Evolutionary conservation across 2,888 invertebrate species (phyloP).

Genomic region (Callinectes sapidus): DNA sequence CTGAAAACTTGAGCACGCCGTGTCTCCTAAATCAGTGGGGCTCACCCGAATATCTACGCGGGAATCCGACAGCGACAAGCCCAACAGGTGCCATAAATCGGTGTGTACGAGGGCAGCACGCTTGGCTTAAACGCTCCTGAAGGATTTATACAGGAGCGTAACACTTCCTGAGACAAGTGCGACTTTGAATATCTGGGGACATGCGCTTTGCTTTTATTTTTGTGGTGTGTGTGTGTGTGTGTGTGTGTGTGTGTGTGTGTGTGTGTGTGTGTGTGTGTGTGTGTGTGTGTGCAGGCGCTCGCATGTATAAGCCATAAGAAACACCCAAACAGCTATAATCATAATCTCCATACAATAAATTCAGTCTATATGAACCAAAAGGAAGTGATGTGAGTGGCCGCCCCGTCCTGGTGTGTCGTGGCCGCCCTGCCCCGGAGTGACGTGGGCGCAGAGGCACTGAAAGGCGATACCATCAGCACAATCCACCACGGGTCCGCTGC

Average conservation of each 20-base stretch:
- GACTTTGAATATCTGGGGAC: not conserved
- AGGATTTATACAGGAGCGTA: not conserved
- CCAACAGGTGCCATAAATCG: not conserved
- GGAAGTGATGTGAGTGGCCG: not conserved
- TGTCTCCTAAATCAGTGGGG: conserved; percentile 21
- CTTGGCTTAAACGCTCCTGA: not conserved
- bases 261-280: not conserved
- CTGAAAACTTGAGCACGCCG: not conserved
- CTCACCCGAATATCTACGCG: conserved; percentile 14
- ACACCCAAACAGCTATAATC: not conserved
- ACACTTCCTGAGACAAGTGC: not conserved
- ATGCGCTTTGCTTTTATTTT: not conserved
- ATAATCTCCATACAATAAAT: not conserved
- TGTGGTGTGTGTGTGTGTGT: not conserved
- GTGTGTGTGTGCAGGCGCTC: not conserved
- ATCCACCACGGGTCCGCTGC: not conserved
- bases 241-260: not conserved
- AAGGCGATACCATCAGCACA: conserved; percentile 7
- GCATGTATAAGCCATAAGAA: no score
- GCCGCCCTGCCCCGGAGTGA: not conserved
- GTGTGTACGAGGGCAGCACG: not conserved
- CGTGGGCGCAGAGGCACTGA: not conserved
- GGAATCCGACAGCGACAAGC: conserved; percentile 21
- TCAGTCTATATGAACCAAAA: not conserved
- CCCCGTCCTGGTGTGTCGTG: not conserved